Percentiles rank a stretch among this genome's conserved stretches.
phyloP scores from a whole-genome alignment of 2,113 vertebrate genomes.

The Tonatia bakeri region DNA sequence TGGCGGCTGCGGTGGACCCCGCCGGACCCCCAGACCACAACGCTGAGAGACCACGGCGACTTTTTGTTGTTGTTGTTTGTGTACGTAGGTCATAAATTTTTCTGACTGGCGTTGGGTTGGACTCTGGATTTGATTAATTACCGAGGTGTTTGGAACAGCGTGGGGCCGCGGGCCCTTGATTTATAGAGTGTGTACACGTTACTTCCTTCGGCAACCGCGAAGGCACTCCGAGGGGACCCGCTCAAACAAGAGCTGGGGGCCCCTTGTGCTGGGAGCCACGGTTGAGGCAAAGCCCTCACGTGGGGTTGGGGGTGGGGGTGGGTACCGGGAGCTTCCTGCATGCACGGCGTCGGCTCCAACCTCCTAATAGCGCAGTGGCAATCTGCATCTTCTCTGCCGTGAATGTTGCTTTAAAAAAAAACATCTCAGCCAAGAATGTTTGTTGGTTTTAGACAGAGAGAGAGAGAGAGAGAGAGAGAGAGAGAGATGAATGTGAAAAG shows the following conservation, averaged over 20 bases:
- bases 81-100: background rate
- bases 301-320: background rate
- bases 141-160: background rate
- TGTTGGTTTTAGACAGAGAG: background rate
- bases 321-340: accelerated
- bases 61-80: background rate
- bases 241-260: accelerated
- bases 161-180: background rate
- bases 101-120: background rate
- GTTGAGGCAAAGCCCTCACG: accelerated
- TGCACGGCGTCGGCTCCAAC: accelerated
- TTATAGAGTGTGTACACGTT: background rate
- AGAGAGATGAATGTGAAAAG: background rate
- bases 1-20: background rate
- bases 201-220: background rate
- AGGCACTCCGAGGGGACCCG: background rate
- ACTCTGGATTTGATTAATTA: background rate
- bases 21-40: background rate
- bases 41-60: background rate
- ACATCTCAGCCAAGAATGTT: no score
- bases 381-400: background rate
- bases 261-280: accelerated
- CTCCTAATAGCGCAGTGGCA: accelerated
- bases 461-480: background rate
- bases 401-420: accelerated